Evolutionary conservation across 53 echinoderm and acorn worm genomes (phyloP), one percentile per base, ranked within the genome.

Genomic region (Stichopus horrens): DNA sequence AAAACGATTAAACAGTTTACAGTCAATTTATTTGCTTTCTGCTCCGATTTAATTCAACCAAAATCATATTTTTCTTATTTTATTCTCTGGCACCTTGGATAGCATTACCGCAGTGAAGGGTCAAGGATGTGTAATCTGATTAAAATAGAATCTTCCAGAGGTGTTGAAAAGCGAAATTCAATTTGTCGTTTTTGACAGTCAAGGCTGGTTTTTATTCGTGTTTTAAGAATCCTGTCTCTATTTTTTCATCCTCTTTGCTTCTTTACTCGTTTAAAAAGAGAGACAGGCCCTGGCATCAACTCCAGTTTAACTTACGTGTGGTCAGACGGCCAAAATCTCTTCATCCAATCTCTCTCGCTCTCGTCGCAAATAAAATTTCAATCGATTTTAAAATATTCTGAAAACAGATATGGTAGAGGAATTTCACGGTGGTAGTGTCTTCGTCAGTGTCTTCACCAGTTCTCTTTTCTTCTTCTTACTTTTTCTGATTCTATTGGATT

Each of bases 111-210:
- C 37, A 37, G 7, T 54, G 79, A 54, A 55, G 53, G 79, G 79
- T 53, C 54, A 54, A 53, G 55, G 79, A 79, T 53, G 55, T 54
- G 19, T 79, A 79, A 79, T 8, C 5, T 16, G 54, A 79, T 79
- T 79, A 79, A n/a, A 53, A 13, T 52, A 79, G 79, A 79, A 55
- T 13, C 14, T 54, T 5, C 4, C 55, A 79, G 53, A 53, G 56
- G 79, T 79, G 79, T 79, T 79, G 79, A 10, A 79, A 79, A 75
- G 54, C 55, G 79, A 55, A 79, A 79, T 79, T 79, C 18, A 79
- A 79, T 79, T 79, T 79, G 79, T 7, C 54, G 19, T 79, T 55
- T 6, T 79, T 13, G 55, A 53, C 20, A 53, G 10, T 53, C 79
- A 79, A 53, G 53, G 19, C 8, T 79, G 13, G n/a, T 53, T 13